Base-by-base conservation (phyloP, 2,888 invertebrate species). In the Aphodius sticticus region DNA sequence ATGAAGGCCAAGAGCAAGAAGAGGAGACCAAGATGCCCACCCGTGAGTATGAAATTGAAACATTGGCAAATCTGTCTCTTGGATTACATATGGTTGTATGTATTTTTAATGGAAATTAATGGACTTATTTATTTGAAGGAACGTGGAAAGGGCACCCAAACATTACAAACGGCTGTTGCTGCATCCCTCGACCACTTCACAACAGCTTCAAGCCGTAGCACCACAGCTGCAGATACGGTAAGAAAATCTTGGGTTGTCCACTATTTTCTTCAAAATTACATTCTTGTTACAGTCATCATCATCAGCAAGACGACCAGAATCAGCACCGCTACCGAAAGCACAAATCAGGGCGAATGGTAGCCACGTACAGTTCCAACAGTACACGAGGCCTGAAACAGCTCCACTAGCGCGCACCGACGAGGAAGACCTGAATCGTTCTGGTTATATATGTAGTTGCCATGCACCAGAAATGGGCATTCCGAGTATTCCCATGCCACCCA, bases 21-120 rank as follows among this genome's bases (percentile, higher is more conserved):
- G 26, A 79, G 38, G 16, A 15, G 76, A 7, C 78, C 76, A 16
- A 70, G 76, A 36, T 80, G 79, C 69, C 74, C 36, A 12, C 71
- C n/a, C 3, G 80, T 80, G 78, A 77, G 80, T 76, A 76, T 78
- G 26, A 26, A 26, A 26, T 5, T 53, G 53, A 12, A 53, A 53
- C 53, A 53, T 53, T 53, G 53, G 53, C 53, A 53, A 53, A 53
- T 53, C 53, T 53, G 53, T 53, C 53, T 53, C 53, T 53, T 9
- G 53, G 9, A 53, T 7, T 53, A 53, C 2, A 53, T 53, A 53
- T 9, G 53, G 12, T 53, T 9, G 53, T 53, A 38, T 16, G 14
- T 12, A 14, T 16, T 7, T 26, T 15, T 26, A 2, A n/a, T 15
- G n/a, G 6, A 16, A 26, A 16, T 74, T 16, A 12, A 70, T 70